Evolutionary conservation across 2,113 vertebrate species (phyloP).

Genomic region (Rhadina sibilatrix): DNA sequence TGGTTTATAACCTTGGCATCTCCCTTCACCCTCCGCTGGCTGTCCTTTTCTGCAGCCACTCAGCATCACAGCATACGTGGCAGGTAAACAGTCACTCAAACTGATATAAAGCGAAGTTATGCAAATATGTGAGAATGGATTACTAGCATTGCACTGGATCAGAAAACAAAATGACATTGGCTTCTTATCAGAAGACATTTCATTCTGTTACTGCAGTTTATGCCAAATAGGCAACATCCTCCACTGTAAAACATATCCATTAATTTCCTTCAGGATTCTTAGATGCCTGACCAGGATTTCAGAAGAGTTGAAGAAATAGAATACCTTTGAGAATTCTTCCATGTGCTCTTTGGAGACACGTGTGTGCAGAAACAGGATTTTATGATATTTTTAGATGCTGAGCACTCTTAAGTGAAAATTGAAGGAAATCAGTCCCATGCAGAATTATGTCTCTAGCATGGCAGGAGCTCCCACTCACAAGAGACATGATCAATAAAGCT

Average conservation of each 20-base stretch:
- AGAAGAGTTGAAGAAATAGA: not conserved
- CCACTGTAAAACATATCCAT: not conserved
- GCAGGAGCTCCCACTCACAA: not conserved
- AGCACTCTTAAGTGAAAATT: not conserved
- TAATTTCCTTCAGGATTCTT: constrained; percentile 10
- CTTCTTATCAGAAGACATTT: constrained; percentile 5
- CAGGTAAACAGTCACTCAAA: constrained; percentile 9
- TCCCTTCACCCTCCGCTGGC: not conserved
- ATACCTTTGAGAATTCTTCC: not conserved
- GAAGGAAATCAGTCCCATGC: not conserved
- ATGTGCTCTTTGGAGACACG: not conserved
- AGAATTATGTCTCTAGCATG: not conserved
- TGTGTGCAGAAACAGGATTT: not conserved
- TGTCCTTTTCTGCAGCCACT: constrained; percentile 18
- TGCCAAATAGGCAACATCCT: not conserved
- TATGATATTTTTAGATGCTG: not conserved
- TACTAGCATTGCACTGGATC: not conserved
- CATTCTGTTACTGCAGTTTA: not conserved
- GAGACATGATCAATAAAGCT: constrained; percentile 43
- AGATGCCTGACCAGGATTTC: not conserved
- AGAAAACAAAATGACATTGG: not conserved
- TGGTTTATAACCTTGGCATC: constrained; percentile 42
- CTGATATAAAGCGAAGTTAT: constrained; percentile 25
- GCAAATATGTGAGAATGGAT: constrained; percentile 25
- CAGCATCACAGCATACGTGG: not conserved